phyloP scores from a whole-genome alignment of 2,888 invertebrate genomes.

The Odontocolon sp. region DNA sequence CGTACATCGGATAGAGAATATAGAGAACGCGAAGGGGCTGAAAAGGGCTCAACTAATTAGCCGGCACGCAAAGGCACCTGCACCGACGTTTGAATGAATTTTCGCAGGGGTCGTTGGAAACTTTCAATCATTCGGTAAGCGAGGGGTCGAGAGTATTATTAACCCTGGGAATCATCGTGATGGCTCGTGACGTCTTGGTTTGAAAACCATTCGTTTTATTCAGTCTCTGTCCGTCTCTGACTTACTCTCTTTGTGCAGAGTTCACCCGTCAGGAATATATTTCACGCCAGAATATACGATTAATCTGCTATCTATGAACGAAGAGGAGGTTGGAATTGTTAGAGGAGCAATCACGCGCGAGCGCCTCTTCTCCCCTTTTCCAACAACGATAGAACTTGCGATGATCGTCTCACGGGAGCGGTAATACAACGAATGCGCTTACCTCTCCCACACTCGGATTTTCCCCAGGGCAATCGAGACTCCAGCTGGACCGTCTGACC shows the following conservation, averaged over 20 bases:
- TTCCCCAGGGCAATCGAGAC: conserved; percentile 49
- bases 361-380: not conserved
- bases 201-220: conserved; percentile 23
- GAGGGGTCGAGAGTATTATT: conserved; percentile 35
- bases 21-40: not conserved
- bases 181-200: conserved; percentile 36
- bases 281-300: conserved; percentile 30
- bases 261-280: conserved; percentile 30
- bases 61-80: conserved; percentile 31
- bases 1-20: not conserved
- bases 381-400: conserved; percentile 32
- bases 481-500: conserved; percentile 36
- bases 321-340: conserved; percentile 8
- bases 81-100: conserved; percentile 43
- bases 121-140: conserved; percentile 39
- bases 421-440: conserved; percentile 38
- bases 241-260: conserved; percentile 12
- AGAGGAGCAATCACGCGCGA: conserved; percentile 45
- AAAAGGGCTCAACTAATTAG: conserved; percentile 6
- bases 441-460: conserved; percentile 19
- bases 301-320: not conserved
- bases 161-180: conserved; percentile 10
- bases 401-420: conserved; percentile 52
- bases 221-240: conserved; percentile 29
- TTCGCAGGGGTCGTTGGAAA: conserved; percentile 27